Percentiles rank a stretch among this genome's conserved stretches.
These are phyloP conservation scores for Dryomyza anilis DNA, from an alignment of 2,888 invertebrate species.

Conservation along the genomic window DNA sequence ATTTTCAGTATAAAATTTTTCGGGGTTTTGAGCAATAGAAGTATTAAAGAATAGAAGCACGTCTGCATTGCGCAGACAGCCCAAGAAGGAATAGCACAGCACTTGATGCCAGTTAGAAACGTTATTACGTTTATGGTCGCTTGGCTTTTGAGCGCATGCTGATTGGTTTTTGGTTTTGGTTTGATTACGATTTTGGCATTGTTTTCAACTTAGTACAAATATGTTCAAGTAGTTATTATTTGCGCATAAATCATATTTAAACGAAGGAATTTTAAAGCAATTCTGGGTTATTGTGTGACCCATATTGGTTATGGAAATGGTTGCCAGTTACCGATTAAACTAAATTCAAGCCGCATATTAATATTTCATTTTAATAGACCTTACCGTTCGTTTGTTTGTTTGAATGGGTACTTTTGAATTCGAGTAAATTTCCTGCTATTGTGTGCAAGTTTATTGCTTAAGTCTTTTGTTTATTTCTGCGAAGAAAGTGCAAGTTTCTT, in stretches of 20 bases:
- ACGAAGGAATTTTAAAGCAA: no score
- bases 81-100: not conserved
- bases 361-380: no score
- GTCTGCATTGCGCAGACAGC: not conserved
- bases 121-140: slow-evolving; percentile 18
- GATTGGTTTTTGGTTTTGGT: slow-evolving; percentile 10
- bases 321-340: no score
- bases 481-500: no score
- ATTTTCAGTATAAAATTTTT: not conserved
- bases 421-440: no score
- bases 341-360: no score
- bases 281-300: not conserved
- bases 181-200: slow-evolving; percentile 8
- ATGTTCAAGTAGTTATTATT: not conserved
- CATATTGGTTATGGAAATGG: no score
- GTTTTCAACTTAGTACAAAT: not conserved
- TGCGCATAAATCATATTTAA: no score
- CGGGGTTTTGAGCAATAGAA: not conserved
- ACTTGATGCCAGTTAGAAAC: no score
- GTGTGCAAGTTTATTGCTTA: not conserved
- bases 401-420: no score
- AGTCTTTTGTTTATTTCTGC: not conserved
- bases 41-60: not conserved
- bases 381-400: no score
- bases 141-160: slow-evolving; percentile 22